Conservation (phyloP, 2,797 vertebrate species). For the Sardinella longiceps region DNA sequence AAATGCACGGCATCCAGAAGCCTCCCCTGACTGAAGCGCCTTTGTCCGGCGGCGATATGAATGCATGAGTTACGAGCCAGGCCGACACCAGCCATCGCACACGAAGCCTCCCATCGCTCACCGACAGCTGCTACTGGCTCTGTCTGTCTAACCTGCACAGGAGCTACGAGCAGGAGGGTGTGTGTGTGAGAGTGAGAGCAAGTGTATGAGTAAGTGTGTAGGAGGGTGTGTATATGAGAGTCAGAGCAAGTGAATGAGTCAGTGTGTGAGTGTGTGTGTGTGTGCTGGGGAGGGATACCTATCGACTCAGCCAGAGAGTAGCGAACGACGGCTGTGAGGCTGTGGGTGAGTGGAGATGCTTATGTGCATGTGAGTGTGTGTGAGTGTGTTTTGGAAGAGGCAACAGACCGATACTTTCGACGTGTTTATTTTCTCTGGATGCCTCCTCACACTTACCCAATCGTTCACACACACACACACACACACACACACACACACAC, state of each 20-base stretch:
- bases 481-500: slow-evolving; percentile 1
- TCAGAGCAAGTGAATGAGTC: background rate
- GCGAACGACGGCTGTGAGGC: background rate
- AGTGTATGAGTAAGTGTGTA: background rate
- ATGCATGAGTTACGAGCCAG: slow-evolving; percentile 26
- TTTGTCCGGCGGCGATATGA: slow-evolving; percentile 25
- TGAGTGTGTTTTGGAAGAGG: slow-evolving; percentile 1
- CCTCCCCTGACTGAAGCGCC: slow-evolving; percentile 43
- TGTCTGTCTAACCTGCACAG: too few species aligned
- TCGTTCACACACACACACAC: slow-evolving; percentile 33
- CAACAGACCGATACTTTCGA: background rate
- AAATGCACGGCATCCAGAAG: slow-evolving; percentile 72
- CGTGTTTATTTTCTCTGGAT: slow-evolving; percentile 4
- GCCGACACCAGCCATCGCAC: background rate
- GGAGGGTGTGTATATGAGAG: background rate
- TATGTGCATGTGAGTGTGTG: background rate
- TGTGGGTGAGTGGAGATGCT: background rate
- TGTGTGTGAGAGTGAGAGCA: background rate
- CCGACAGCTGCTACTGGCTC: too few species aligned
- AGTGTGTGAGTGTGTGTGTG: background rate
- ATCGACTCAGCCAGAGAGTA: background rate
- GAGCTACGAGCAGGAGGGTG: background rate
- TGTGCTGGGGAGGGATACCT: background rate
- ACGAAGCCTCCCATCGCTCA: background rate
- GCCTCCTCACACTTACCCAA: background rate